phyloP scores from a whole-genome alignment of 2,113 vertebrate genomes.

The Melanocharis versteri region DNA sequence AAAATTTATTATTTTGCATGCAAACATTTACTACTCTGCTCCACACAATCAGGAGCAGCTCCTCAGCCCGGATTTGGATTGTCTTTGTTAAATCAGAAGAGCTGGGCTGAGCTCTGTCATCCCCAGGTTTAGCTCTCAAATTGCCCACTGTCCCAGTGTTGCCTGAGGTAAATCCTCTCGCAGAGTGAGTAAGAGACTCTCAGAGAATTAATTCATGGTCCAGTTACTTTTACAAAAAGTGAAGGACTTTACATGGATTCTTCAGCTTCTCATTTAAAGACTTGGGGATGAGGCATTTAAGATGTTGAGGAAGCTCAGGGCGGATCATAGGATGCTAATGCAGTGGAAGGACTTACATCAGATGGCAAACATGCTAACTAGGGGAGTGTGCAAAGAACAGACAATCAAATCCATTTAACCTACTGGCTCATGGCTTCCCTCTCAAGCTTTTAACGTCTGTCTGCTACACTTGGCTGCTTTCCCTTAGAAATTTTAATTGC shows the following conservation, averaged over 20 bases:
- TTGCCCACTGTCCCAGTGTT: not conserved
- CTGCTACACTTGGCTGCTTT: not conserved
- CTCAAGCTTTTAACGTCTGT: not conserved
- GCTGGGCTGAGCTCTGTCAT: not conserved
- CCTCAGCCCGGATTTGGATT: not conserved
- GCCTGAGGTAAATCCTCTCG: not conserved
- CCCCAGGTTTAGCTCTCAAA: not conserved
- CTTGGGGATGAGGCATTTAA: not conserved
- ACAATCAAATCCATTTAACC: not conserved
- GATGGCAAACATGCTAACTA: not conserved
- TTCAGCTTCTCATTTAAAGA: not conserved
- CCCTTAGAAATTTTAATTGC: not conserved
- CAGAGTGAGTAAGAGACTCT: not conserved
- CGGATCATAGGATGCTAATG: not conserved
- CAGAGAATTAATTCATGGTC: not conserved
- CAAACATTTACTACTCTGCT: not conserved
- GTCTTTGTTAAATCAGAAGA: not conserved
- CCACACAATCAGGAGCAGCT: not conserved
- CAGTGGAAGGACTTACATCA: not conserved
- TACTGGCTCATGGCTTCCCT: not conserved
- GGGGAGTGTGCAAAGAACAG: not conserved
- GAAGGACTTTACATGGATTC: not conserved
- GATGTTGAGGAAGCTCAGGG: not conserved
- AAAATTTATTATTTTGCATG: not conserved
- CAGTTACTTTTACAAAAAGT: not conserved